These are phyloP conservation scores for Dione juno DNA, from an alignment of 2,888 invertebrate species.

Conservation along the genomic window DNA sequence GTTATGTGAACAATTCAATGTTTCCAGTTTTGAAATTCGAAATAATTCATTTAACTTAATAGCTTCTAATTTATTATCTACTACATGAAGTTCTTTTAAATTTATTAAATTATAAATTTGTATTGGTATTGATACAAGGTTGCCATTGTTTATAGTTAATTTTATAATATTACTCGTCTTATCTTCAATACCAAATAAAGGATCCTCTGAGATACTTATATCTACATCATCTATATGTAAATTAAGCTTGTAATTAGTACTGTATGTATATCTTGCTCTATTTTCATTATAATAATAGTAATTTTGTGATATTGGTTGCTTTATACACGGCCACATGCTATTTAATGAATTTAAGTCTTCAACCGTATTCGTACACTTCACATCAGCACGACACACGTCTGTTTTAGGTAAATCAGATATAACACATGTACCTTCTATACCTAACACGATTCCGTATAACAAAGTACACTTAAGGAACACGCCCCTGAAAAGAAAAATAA, in stretches of 20 bases:
- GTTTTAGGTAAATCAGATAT: not conserved
- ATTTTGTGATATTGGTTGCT: not conserved
- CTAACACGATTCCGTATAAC: not conserved
- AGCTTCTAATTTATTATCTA: constrained; percentile 29
- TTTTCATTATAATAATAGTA: constrained; percentile 6
- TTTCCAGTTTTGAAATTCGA: constrained; percentile 9
- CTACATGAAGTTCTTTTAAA: constrained; percentile 26
- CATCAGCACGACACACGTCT: constrained; percentile 16
- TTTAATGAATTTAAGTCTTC: constrained; percentile 5
- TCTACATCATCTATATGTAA: constrained; percentile 24
- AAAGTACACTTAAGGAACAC: constrained; percentile 4
- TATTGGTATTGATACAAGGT: constrained; percentile 29
- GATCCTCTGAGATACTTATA: constrained; percentile 24
- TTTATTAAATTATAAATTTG: constrained; percentile 21
- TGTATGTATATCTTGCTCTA: not conserved
- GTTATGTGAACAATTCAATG: constrained; percentile 36
- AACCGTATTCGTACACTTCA: constrained; percentile 11
- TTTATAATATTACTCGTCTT: constrained; percentile 14
- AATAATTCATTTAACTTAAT: constrained; percentile 26
- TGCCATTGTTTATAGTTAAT: constrained; percentile 28
- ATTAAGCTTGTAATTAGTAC: constrained; percentile 17
- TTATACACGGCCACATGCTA: constrained; percentile 27
- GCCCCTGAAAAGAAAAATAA: constrained; percentile 19
- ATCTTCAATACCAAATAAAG: constrained; percentile 8
- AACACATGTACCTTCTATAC: constrained; percentile 10